Percentiles rank a stretch among this genome's conserved stretches.
Conservation (phyloP, 2,797 vertebrate species). For the Smutsia gigantea region DNA sequence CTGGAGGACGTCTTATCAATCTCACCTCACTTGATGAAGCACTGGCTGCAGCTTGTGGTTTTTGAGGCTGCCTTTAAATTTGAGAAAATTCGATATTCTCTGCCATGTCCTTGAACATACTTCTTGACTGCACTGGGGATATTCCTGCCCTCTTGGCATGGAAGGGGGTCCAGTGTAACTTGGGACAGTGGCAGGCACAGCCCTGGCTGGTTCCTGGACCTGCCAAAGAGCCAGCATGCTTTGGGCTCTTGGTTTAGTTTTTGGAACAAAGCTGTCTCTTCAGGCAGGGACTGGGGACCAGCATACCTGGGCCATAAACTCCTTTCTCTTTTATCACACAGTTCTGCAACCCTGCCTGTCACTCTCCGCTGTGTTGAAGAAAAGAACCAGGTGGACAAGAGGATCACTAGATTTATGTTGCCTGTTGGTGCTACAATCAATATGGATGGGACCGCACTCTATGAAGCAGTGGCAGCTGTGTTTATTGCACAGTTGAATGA, state of each 20-base stretch:
- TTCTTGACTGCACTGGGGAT: neutral
- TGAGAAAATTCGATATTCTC: neutral
- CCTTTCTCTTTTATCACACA: conserved; percentile 79
- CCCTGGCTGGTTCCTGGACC: neutral
- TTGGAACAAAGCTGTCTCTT: neutral
- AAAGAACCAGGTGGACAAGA: conserved; percentile 95
- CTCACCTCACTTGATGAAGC: neutral
- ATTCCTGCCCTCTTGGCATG: neutral
- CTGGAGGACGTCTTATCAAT: neutral
- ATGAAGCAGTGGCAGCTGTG: conserved; percentile 97
- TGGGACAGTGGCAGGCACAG: neutral
- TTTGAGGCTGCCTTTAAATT: neutral
- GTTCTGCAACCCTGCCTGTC: conserved; percentile 97
- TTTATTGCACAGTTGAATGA: conserved; percentile 98
- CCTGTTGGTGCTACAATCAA: conserved; percentile 98
- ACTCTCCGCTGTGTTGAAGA: conserved; percentile 98
- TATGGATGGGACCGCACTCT: conserved; percentile 98
- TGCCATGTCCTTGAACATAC: neutral
- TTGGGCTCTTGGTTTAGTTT: neutral
- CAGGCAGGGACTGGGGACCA: neutral
- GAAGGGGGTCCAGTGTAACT: neutral
- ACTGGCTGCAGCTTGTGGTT: neutral
- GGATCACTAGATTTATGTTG: conserved; percentile 97
- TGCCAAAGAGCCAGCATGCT: neutral
- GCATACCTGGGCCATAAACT: neutral